Evolutionary conservation across 2,113 vertebrate genomes (phyloP), one percentile per base, ranked within the genome.

Genomic region (Marcusenius ussheri): DNA sequence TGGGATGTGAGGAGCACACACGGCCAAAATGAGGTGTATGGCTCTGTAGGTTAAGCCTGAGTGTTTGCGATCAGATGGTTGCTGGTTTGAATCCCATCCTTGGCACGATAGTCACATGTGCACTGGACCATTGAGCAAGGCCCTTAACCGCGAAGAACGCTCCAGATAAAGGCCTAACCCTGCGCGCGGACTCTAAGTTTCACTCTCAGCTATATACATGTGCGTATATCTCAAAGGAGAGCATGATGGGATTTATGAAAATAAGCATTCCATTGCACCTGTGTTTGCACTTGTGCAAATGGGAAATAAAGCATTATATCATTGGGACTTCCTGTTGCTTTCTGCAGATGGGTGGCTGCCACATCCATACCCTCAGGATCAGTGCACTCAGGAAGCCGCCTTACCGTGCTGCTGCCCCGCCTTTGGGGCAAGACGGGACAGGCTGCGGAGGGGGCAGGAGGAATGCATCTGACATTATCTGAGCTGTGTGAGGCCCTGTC

Each of bases 401-500:
- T 1, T 70, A 24, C 77, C 8, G 11, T 1, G 27, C 31, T 21
- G 85, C 50, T 35, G 31, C 31, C 50, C 85, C 27, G 19, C 49
- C 85, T 50, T 39, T 47, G 56, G 56, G 87, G 87, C 87, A 88
- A 88, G 87, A 88, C 35, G 1, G 56, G 51, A 88, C 87, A 88
- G 87, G 87, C 87, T 27, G 56, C 0, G 11, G 27, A 49, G 51
- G 17, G 53, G 87, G 53, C 56, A 66, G 87, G 19, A 88, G 42
- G 87, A 88, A 88, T 88, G 53, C 39, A 2, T 27, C 17, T n/a
- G 87, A 31, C 49, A 27, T 88, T n/a, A 88, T 88, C 56, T 19
- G 13, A 31, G n/a, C 27, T 87, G 49, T 35, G 47, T 31, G 49
- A 13, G 13, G 31, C 46, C 47, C 53, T 39, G 56, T 21, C 9